Evolutionary conservation across 2,888 invertebrate genomes (phyloP).

Genomic region (Tenthredo distinguenda): DNA sequence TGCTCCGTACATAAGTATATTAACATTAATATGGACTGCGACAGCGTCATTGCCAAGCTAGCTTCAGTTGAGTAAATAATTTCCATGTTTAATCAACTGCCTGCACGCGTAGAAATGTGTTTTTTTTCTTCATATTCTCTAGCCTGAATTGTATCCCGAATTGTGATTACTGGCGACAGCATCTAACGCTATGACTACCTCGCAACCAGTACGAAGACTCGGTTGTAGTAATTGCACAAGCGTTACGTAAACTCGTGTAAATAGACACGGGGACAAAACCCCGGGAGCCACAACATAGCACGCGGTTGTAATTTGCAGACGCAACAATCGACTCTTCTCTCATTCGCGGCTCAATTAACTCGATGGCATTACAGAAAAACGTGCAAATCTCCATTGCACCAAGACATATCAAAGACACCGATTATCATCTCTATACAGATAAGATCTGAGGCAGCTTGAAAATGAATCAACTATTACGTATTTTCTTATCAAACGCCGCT

Average conservation of each 20-base stretch:
- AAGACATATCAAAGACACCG: background rate
- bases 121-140: background rate
- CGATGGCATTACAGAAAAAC: background rate
- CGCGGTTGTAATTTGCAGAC: constrained; percentile 40
- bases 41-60: background rate
- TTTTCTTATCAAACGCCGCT: background rate
- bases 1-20: background rate
- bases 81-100: constrained; percentile 39
- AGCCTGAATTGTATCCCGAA: constrained; percentile 19
- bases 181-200: background rate
- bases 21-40: background rate
- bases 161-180: background rate
- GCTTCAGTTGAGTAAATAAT: constrained; percentile 33
- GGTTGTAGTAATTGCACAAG: constrained; percentile 29
- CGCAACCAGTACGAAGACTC: background rate
- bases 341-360: constrained; percentile 34
- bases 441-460: background rate
- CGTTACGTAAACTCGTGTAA: constrained; percentile 47
- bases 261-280: constrained; percentile 49
- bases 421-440: background rate
- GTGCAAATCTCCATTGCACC: background rate
- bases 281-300: constrained; percentile 31
- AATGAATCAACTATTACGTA: background rate
- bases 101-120: constrained; percentile 6
- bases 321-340: constrained; percentile 43